Conservation (phyloP, 2,888 invertebrate genomes). For the Sinohyriopsis cumingii region DNA sequence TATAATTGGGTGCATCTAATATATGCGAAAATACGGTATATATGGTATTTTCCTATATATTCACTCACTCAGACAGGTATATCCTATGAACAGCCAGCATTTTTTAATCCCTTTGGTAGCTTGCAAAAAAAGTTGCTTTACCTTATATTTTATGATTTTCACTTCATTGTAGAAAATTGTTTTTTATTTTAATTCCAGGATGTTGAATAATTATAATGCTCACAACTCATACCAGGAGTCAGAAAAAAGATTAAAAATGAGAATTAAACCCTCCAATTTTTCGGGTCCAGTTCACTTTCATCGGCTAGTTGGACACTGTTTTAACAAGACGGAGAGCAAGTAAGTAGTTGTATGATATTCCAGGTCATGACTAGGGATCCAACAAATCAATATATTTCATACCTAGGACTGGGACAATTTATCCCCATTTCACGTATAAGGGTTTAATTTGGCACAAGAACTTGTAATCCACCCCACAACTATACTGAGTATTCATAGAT, state of each 20-base stretch:
- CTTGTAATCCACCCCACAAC: too few species aligned
- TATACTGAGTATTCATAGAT: too few species aligned
- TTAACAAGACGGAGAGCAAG: constrained; percentile 43
- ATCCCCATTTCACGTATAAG: background rate
- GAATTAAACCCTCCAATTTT: constrained; percentile 65
- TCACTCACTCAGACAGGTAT: too few species aligned
- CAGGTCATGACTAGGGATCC: background rate
- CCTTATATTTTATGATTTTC: too few species aligned
- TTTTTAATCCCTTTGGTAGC: too few species aligned
- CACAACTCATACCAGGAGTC: constrained; percentile 12
- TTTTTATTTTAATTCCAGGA: constrained; percentile 19
- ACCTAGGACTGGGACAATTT: background rate
- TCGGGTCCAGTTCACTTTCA: constrained; percentile 65
- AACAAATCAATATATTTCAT: background rate
- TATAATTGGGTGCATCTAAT: too few species aligned
- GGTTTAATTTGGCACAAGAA: too few species aligned
- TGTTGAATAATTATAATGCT: constrained; percentile 41
- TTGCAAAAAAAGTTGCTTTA: too few species aligned
- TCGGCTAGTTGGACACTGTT: constrained; percentile 61
- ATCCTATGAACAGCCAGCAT: too few species aligned
- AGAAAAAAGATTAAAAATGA: constrained; percentile 55
- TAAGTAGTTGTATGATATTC: constrained; percentile 27
- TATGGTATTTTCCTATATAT: too few species aligned
- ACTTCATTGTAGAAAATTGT: background rate
- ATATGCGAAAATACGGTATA: too few species aligned